A percentile compares a stretch with the other conserved stretches of the same genome.
Conservation (phyloP, 2,888 invertebrate species). For the Troglohyphantes excavatus region DNA sequence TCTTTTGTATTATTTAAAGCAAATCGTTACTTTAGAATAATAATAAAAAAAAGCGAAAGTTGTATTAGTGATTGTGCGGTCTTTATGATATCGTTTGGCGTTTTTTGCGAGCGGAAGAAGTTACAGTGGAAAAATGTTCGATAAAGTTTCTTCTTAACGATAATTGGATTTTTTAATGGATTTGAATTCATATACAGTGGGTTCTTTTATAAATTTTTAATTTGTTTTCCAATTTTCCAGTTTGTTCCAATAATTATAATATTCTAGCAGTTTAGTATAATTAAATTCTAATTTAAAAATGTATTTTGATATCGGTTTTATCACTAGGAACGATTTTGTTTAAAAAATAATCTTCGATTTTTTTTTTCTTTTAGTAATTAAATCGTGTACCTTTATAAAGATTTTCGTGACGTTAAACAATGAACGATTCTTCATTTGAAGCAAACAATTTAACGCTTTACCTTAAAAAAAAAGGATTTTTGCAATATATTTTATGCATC, state of each 20-base stretch:
- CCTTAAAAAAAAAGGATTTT: no score
- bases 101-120: constrained; percentile 17
- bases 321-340: no score
- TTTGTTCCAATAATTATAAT: no score
- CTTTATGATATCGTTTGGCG: constrained; percentile 14
- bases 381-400: no score
- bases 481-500: no score
- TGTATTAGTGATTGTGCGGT: constrained; percentile 13
- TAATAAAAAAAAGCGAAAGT: neutral
- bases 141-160: constrained; percentile 11
- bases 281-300: neutral
- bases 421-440: no score
- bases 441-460: no score
- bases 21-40: constrained; percentile 31
- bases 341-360: no score
- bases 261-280: no score
- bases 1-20: constrained; percentile 48
- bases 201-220: neutral
- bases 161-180: constrained; percentile 55
- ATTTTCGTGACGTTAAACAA: no score
- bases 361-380: no score
- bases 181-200: constrained; percentile 2
- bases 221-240: neutral
- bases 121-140: constrained; percentile 11
- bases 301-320: no score